Evolutionary conservation across 2,113 vertebrate species (phyloP), one percentile per base, ranked within the genome.

Genomic region (Percopsis transmontana): DNA sequence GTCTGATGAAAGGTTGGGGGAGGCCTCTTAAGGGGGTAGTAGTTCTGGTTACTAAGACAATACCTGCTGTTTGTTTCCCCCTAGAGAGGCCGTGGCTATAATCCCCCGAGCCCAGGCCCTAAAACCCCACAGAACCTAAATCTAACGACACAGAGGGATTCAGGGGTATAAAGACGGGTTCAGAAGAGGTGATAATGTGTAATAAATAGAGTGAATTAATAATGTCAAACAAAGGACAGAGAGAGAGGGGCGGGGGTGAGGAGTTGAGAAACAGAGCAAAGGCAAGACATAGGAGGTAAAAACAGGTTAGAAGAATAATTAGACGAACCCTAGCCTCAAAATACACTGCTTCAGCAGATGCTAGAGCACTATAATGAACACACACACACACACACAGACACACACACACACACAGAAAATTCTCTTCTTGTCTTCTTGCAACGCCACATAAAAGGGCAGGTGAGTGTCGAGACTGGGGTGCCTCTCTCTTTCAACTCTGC

Each of bases 391-490:
- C n/a, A 19, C 48, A 51, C 18, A 8, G 1, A 19, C 48, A 19
- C 18, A 51, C 48, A 51, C 18, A 12, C 20, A 42, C 51, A 55
- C 38, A 55, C 38, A 48, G 50, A 72, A 54, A 76, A 24, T 61
- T 60, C 53, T 62, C 33, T 27, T 53, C 45, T 16, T 44, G 66
- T 68, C 33, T 53, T 27, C 27, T 33, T 33, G 27, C 27, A 33
- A 33, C 27, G 85, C 88, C 86, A 91, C 90, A 90, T 91, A 77
- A 92, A 91, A 90, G 88, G 63, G 84, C 87, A 90, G 90, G 88
- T 90, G 85, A 90, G 79, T 21, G 65, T 62, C 27, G 65, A 72
- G 66, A 74, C 76, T 12, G 70, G 81, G 75, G 82, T 68, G 72
- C 60, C 68, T 64, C 56, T 79, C 77, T 85, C 89, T 91, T 91